Evolutionary conservation across 2,888 invertebrate species (phyloP).

Genomic region (Brachycybe producta): DNA sequence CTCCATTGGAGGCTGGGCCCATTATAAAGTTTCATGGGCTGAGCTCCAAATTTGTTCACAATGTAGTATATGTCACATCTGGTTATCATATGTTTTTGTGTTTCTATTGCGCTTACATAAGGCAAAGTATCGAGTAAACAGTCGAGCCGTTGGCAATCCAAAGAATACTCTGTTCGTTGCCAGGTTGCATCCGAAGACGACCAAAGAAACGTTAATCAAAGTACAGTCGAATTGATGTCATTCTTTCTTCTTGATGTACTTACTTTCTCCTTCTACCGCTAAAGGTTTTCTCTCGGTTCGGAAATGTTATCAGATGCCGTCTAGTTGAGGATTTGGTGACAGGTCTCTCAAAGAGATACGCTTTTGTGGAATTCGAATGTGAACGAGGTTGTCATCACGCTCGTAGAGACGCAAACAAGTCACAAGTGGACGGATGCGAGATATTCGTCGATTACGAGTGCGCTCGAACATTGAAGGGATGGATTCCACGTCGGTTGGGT

Average conservation of each 20-base stretch:
- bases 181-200: slow-evolving; percentile 52
- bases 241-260: neutral
- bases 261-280: too few relatives aligned
- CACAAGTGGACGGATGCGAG: slow-evolving; percentile 50
- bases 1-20: too few relatives aligned
- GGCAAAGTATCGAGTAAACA: slow-evolving; percentile 15
- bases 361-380: slow-evolving; percentile 65
- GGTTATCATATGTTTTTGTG: too few relatives aligned
- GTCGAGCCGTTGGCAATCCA: slow-evolving; percentile 37
- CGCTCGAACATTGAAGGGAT: slow-evolving; percentile 55
- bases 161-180: slow-evolving; percentile 60
- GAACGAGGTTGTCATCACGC: slow-evolving; percentile 48
- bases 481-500: slow-evolving; percentile 70
- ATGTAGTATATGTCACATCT: too few relatives aligned
- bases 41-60: too few relatives aligned
- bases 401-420: slow-evolving; percentile 45
- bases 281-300: slow-evolving; percentile 44
- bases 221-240: slow-evolving; percentile 25
- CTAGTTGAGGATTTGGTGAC: slow-evolving; percentile 69
- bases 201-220: slow-evolving; percentile 44
- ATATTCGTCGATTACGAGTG: slow-evolving; percentile 66
- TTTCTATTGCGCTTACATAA: slow-evolving; percentile 3
- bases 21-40: too few relatives aligned
- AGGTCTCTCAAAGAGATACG: slow-evolving; percentile 67
- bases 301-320: slow-evolving; percentile 48